Percentiles rank a stretch among this genome's conserved stretches.
Conservation (phyloP, 1,140 invertebrate species). For the Drosophila sturtevanti region DNA sequence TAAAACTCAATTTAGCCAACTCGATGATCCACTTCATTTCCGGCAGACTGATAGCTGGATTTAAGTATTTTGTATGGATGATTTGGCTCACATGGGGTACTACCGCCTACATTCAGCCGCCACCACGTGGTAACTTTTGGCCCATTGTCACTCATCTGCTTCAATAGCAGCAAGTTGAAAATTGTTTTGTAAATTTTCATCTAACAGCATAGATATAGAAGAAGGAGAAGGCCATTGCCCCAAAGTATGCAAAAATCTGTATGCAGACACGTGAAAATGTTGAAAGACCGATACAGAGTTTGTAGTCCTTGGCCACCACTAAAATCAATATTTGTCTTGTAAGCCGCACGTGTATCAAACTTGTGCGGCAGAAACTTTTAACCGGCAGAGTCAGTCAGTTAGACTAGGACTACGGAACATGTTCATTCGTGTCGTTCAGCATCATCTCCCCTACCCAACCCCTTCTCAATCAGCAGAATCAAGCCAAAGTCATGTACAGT, state of each 20-base stretch:
- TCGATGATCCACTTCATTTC: constrained; percentile 68
- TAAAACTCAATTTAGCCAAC: constrained; percentile 43
- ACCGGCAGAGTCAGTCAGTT: neutral
- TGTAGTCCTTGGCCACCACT: constrained; percentile 36
- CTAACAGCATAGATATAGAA: constrained; percentile 16
- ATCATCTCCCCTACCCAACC: neutral
- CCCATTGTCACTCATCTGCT: constrained; percentile 61
- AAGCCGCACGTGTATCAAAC: constrained; percentile 69
- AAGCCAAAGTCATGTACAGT: neutral
- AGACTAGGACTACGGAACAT: neutral
- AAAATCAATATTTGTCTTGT: constrained; percentile 80
- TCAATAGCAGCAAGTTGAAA: constrained; percentile 37
- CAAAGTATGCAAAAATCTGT: constrained; percentile 62
- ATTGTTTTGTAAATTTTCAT: constrained; percentile 37
- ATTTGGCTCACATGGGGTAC: constrained; percentile 28
- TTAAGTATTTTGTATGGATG: constrained; percentile 15
- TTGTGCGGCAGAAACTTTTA: constrained; percentile 47
- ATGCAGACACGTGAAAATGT: constrained; percentile 44
- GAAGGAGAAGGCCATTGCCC: constrained; percentile 8
- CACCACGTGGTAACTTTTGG: constrained; percentile 25
- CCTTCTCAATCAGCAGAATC: neutral
- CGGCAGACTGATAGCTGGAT: constrained; percentile 41
- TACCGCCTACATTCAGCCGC: neutral
- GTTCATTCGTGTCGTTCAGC: constrained; percentile 18
- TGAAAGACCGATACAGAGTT: constrained; percentile 30